A percentile compares a stretch with the other conserved stretches of the same genome.
Evolutionary conservation across 2,797 vertebrate genomes (phyloP).

Genomic region (Argyrosomus regius): DNA sequence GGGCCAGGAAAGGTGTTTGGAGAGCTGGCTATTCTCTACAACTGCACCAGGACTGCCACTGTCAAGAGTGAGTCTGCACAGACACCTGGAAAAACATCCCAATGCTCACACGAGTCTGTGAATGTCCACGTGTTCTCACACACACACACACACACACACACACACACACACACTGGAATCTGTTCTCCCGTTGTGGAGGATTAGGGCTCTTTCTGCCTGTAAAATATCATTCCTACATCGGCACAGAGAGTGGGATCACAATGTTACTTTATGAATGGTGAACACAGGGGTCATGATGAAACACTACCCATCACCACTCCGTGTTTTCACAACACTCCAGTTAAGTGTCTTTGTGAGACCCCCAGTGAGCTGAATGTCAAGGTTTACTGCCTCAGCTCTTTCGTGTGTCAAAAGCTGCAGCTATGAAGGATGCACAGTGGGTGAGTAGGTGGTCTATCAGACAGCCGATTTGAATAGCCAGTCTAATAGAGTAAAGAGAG

Average conservation of each 20-base stretch:
- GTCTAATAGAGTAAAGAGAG: conserved; percentile 24
- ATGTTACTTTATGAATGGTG: conserved; percentile 29
- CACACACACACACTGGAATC: conserved; percentile 23
- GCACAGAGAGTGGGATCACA: conserved; percentile 32
- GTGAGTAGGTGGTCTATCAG: conserved; percentile 65
- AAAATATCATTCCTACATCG: conserved; percentile 18
- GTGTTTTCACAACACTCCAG: conserved; percentile 53
- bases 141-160: not conserved
- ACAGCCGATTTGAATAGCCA: conserved; percentile 58
- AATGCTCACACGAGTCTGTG: conserved; percentile 31
- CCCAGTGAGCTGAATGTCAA: conserved; percentile 57
- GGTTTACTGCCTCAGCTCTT: conserved; percentile 57
- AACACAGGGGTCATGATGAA: conserved; percentile 45
- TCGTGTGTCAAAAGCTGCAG: conserved; percentile 63
- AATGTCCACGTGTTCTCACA: conserved; percentile 29
- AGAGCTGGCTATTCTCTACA: conserved; percentile 98
- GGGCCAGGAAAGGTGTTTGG: conserved; percentile 97
- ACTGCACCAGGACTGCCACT: conserved; percentile 97
- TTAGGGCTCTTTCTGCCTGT: conserved; percentile 38
- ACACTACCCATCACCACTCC: conserved; percentile 28
- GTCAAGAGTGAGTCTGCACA: conserved; percentile 93
- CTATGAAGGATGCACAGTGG: conserved; percentile 52
- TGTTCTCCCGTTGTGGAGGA: conserved; percentile 27
- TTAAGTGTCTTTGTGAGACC: conserved; percentile 54
- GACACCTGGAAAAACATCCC: conserved; percentile 52